Evolutionary conservation across 2,888 invertebrate species (phyloP), one percentile per base, ranked within the genome.

Genomic region (Rhabditoides inermis): DNA sequence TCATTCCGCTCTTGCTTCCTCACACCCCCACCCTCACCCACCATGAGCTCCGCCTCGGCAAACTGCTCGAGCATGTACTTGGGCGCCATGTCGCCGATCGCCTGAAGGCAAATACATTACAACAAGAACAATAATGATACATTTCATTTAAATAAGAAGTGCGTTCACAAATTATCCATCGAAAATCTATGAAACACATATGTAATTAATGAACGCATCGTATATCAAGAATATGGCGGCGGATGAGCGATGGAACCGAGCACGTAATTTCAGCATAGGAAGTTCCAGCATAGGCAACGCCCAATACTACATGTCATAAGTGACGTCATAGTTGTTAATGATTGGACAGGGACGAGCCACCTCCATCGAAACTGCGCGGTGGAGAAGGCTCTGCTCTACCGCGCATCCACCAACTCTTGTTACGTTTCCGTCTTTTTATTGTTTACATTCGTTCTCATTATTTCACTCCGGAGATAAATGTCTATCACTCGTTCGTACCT

Each of bases 31-130:
- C n/a, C n/a, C n/a, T n/a, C n/a, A 35, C 32, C 18, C 7, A 98
- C 94, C 46, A 98, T 81, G 44, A 99, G 81, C 78, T 99, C 98
- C 0, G 94, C 77, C 65, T 82, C 83, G 15, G 81, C 65, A 62
- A 82, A 79, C 57, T 95, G 92, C 79, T 99, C 98, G 61, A 99
- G 80, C 69, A 91, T 92, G 77, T 98, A 98, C 78, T 98, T 98
- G 0, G 95, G 95, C 0, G 94, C 94, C 94, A 99, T 95, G 77
- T 98, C 95, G 0, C 88, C 63, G 41, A 75, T 70, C 12, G 72
- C 69, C 62, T 70, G 58, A 28, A 64, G 44, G 5, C 7, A 39
- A 3, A 25, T n/a, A n/a, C n/a, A n/a, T n/a, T n/a, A n/a, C n/a
- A n/a, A n/a, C n/a, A 27, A 2, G 25, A 45, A 12, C 32, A 7